phyloP scores from a whole-genome alignment of 2,888 invertebrate species.

The Pterostichus madidus region DNA sequence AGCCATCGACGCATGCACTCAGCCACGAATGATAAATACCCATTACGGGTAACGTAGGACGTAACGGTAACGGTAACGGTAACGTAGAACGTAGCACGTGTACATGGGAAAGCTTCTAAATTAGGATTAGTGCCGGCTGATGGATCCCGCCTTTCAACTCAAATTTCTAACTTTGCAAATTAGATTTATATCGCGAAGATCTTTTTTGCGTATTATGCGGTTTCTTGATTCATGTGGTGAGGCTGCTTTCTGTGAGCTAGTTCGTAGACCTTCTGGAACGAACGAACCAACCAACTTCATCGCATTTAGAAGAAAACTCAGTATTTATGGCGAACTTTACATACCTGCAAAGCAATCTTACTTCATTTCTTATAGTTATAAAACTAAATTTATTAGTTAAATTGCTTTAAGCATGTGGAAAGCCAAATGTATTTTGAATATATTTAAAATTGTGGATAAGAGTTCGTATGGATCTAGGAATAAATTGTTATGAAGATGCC shows the following conservation, averaged over 20 bases:
- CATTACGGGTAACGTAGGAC: slow-evolving; percentile 23
- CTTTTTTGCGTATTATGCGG: slow-evolving; percentile 45
- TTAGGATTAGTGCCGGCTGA: slow-evolving; percentile 65
- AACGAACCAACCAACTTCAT: no score
- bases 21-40: slow-evolving; percentile 58
- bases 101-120: slow-evolving; percentile 63
- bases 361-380: no score
- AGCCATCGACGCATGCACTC: slow-evolving; percentile 45
- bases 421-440: no score
- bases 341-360: no score
- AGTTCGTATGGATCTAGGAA: no score
- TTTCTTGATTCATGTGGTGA: slow-evolving; percentile 40
- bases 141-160: slow-evolving; percentile 59
- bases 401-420: no score
- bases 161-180: slow-evolving; percentile 59
- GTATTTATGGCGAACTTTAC: no score
- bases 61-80: slow-evolving; percentile 2
- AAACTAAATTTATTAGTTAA: no score
- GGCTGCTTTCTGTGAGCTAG: background rate
- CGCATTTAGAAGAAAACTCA: no score
- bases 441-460: no score
- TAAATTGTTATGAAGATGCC: no score
- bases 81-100: background rate
- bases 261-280: background rate
- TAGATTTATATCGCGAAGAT: slow-evolving; percentile 54